phyloP scores from a whole-genome alignment of 92 coral and sea anemone genomes.

The Desmophyllum pertusum region DNA sequence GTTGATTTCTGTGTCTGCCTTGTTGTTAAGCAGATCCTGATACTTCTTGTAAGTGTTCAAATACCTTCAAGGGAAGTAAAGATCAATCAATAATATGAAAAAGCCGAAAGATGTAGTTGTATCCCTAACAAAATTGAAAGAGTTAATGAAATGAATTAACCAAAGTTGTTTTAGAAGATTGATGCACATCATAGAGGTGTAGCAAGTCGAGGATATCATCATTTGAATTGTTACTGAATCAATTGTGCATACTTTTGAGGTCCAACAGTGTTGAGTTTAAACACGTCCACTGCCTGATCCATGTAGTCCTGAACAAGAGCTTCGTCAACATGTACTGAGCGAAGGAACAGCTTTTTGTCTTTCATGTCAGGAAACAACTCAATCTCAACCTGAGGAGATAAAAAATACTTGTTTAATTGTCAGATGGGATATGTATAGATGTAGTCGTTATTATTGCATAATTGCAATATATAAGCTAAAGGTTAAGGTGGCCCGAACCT shows the following conservation, averaged over 20 bases:
- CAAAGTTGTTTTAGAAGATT: too few species aligned
- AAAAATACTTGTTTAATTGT: not conserved
- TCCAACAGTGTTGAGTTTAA: conserved; percentile 92
- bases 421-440: not conserved
- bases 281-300: conserved; percentile 95
- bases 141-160: too few species aligned
- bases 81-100: not conserved
- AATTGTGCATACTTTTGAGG: conserved; percentile 87
- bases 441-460: not conserved
- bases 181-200: too few species aligned
- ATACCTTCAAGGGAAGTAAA: conserved; percentile 53
- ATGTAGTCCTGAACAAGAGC: conserved; percentile 90
- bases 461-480: not conserved
- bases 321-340: conserved; percentile 95
- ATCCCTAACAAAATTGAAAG: too few species aligned
- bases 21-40: conserved; percentile 93
- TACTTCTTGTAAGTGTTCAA: conserved; percentile 93
- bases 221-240: too few species aligned
- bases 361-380: conserved; percentile 98
- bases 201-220: too few species aligned
- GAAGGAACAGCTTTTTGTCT: conserved; percentile 77
- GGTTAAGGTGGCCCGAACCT: too few species aligned
- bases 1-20: conserved; percentile 95
- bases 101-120: too few species aligned
- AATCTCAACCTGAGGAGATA: conserved; percentile 76